Percentiles rank a stretch among this genome's conserved stretches.
phyloP scores from a whole-genome alignment of 2,797 vertebrate genomes.

The Acestrorhynchus altus region DNA sequence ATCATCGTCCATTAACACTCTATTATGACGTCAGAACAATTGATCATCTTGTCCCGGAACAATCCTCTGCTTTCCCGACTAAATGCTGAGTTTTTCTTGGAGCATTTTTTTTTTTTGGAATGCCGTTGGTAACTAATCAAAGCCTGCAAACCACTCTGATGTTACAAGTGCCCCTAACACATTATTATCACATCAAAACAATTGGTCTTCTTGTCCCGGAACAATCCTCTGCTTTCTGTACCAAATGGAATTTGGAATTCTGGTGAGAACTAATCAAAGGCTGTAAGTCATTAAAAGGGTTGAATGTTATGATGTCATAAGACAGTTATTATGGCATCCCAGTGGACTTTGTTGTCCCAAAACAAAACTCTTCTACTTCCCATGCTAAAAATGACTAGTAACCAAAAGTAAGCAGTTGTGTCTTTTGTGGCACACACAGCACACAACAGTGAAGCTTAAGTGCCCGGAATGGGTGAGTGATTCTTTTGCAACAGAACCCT shows the following conservation, averaged over 20 bases:
- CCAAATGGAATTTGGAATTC: not conserved
- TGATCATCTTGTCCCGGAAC: too few species aligned
- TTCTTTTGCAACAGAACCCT: constrained; percentile 37
- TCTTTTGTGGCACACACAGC: constrained; percentile 10
- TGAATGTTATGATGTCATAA: not conserved
- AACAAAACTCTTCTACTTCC: not conserved
- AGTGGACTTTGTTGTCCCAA: not conserved
- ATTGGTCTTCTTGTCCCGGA: not conserved
- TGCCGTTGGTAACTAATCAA: not conserved
- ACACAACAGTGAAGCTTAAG: constrained; percentile 6
- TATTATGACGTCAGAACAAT: too few species aligned
- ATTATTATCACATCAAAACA: not conserved
- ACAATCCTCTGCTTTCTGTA: not conserved
- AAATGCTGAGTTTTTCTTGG: too few species aligned
- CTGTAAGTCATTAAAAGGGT: not conserved
- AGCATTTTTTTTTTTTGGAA: too few species aligned
- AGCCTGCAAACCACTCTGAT: not conserved
- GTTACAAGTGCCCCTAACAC: not conserved
- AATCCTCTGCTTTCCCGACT: not conserved
- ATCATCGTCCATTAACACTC: too few species aligned
- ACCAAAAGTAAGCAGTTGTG: not conserved
- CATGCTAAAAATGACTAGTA: not conserved
- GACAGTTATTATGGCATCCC: not conserved
- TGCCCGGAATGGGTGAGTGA: constrained; percentile 17
- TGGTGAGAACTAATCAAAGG: not conserved